Conservation (phyloP, 1,140 invertebrate genomes). For the Megathymus violae region DNA sequence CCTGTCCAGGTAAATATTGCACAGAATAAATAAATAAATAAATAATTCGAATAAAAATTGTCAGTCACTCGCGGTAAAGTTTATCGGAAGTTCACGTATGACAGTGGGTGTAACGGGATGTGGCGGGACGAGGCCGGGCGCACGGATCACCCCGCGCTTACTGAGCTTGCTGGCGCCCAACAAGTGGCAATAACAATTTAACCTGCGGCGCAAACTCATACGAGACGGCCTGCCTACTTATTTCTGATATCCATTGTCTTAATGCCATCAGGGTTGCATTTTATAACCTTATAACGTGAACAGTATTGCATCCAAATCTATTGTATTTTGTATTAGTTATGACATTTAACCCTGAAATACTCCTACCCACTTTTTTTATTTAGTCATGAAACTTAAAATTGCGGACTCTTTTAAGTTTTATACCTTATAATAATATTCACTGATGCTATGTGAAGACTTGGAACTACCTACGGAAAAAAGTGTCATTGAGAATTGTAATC, state of each 20-base stretch:
- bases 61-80: conserved; percentile 45
- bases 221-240: conserved; percentile 53
- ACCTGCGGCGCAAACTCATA: conserved; percentile 79
- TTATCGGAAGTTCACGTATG: conserved; percentile 56
- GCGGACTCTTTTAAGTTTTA: too few relatives aligned
- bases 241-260: conserved; percentile 42
- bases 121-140: conserved; percentile 49
- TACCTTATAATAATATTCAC: too few relatives aligned
- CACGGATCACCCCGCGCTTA: conserved; percentile 69
- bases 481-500: too few relatives aligned
- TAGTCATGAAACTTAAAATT: too few relatives aligned
- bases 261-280: conserved; percentile 6
- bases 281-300: not conserved
- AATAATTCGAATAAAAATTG: conserved; percentile 8
- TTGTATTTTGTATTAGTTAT: too few relatives aligned
- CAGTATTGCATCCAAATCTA: too few relatives aligned
- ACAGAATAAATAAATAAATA: too few relatives aligned
- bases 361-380: too few relatives aligned
- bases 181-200: conserved; percentile 81
- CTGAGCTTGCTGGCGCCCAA: conserved; percentile 79
- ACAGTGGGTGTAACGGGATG: conserved; percentile 38
- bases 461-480: too few relatives aligned
- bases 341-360: too few relatives aligned
- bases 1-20: not conserved
- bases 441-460: too few relatives aligned